Base-by-base conservation (phyloP, 2,113 vertebrate species). In the Bubo scandiacus region DNA sequence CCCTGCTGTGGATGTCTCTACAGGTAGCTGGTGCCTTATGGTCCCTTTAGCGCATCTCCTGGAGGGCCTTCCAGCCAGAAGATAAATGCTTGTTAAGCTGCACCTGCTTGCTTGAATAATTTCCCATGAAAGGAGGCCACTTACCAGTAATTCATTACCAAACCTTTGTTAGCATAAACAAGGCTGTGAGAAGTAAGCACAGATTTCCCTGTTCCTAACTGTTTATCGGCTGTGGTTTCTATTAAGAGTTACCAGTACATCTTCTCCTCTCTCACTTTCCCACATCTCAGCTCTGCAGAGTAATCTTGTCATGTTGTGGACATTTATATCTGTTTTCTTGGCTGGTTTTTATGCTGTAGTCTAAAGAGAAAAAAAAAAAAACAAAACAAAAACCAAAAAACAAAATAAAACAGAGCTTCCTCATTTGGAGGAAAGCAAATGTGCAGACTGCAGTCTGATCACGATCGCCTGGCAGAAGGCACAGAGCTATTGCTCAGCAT, bases 61-160 rank as follows among this genome's bases (percentile, higher is more conserved):
- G 78, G 61, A 45, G 70, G 13, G 34, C 72, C 68, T 78, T 49
- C 3, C 10, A 13, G 82, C 61, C 58, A 45, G 25, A 8, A 80
- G 82, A 98, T 40, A 63, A 92, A 97, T 95, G 85, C 55, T 86
- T 81, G 26, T 40, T 17, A 80, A 54, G 73, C 80, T 7, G 45
- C 91, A 97, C 88, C 97, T 94, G 86, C 86, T 96, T 77, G 89
- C 72, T 73, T 94, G 96, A 97, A 96, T 88, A 89, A 97, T 96
- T 96, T 91, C 77, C 94, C 59, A 77, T 47, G 36, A 96, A 95
- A 95, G 81, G 93, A 97, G 86, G 75, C 86, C 94, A 92, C 94
- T 97, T 95, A 91, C n/a, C 88, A 92, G 92, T 94, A 96, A 96
- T 95, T 96, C 89, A 83, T 97, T 96, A 80, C 81, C 78, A 12